These are phyloP conservation scores for Calephelis nemesis DNA, from an alignment of 1,140 invertebrate genomes.

Conservation along the genomic window DNA sequence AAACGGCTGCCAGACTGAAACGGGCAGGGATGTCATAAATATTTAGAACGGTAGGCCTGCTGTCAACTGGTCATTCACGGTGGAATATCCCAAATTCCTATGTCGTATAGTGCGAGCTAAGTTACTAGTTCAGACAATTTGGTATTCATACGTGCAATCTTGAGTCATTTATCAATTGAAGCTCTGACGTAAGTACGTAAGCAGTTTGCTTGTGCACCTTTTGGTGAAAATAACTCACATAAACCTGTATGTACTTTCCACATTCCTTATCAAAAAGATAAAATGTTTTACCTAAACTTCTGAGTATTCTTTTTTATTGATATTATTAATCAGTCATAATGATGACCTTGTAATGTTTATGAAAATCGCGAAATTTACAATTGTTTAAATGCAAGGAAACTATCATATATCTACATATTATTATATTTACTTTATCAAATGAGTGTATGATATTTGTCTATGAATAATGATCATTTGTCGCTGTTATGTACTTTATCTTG, in stretches of 20 bases:
- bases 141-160: conserved; percentile 24
- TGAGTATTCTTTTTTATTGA: background rate
- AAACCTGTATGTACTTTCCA: conserved; percentile 37
- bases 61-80: conserved; percentile 46
- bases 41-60: conserved; percentile 38
- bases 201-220: conserved; percentile 39
- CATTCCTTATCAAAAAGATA: conserved; percentile 40
- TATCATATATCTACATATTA: background rate
- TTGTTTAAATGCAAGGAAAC: conserved; percentile 1
- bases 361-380: background rate
- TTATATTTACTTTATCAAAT: background rate
- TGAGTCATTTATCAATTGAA: conserved; percentile 49
- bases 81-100: conserved; percentile 37
- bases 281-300: conserved; percentile 6
- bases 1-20: conserved; percentile 58
- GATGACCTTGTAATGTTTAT: background rate
- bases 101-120: conserved; percentile 41
- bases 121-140: conserved; percentile 27
- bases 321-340: background rate
- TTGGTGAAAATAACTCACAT: conserved; percentile 33
- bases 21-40: conserved; percentile 58
- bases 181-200: conserved; percentile 49
- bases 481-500: too few relatives aligned
- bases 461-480: background rate
- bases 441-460: background rate